Evolutionary conservation across 2,888 invertebrate genomes (phyloP).

Genomic region (Hyles lineata): DNA sequence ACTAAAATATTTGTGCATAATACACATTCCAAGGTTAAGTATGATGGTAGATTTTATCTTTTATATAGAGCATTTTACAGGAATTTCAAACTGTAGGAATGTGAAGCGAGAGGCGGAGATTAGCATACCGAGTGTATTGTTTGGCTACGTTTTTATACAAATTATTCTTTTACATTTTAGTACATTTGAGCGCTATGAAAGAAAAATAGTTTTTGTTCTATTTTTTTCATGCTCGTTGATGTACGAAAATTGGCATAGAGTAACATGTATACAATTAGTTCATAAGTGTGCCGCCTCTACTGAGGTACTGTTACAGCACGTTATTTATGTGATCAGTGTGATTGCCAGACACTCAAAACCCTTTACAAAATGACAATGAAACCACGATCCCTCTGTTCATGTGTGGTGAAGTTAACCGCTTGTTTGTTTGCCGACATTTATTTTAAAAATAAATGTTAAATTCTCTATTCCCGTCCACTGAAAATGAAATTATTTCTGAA

Average conservation of each 20-base stretch:
- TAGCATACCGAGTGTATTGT: neutral
- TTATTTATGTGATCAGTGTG: too few species aligned
- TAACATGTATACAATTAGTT: too few species aligned
- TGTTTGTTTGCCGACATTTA: neutral
- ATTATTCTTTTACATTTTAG: neutral
- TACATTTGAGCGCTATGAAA: too few species aligned
- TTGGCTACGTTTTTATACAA: neutral
- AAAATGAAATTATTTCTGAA: neutral
- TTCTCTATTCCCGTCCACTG: neutral
- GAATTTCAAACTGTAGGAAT: neutral
- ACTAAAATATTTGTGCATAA: neutral
- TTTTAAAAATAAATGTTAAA: neutral
- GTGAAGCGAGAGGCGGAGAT: neutral
- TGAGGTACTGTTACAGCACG: too few species aligned
- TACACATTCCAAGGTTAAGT: constrained; percentile 19
- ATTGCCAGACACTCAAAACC: too few species aligned
- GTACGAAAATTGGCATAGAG: too few species aligned
- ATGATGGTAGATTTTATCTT: neutral
- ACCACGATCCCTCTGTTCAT: too few species aligned
- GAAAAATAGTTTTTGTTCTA: too few species aligned
- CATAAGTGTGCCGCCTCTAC: too few species aligned
- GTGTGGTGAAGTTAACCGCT: too few species aligned
- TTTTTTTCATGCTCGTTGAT: too few species aligned
- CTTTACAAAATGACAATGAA: too few species aligned
- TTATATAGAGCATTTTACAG: constrained; percentile 1